These are phyloP conservation scores for Raphicerus campestris DNA, from an alignment of 2,113 vertebrate genomes.

Conservation along the genomic window DNA sequence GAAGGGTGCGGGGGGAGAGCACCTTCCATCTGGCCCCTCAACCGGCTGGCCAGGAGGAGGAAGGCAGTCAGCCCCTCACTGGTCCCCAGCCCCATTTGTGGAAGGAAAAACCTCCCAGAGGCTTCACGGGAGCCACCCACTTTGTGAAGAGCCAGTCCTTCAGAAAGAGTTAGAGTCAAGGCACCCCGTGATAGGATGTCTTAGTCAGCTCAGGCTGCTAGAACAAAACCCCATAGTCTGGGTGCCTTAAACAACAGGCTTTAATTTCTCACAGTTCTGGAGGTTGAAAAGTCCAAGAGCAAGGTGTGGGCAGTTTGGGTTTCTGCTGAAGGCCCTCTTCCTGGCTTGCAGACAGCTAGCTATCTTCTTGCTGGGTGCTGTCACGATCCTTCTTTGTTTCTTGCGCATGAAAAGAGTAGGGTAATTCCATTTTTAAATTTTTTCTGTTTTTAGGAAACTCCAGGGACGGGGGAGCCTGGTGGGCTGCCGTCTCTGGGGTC, in stretches of 20 bases:
- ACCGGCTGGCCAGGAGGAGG: background rate
- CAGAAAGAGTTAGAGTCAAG: background rate
- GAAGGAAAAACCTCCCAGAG: background rate
- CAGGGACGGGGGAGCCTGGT: no score
- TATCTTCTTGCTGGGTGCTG: background rate
- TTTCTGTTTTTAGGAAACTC: background rate
- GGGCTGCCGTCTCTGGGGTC: no score
- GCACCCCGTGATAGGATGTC: background rate
- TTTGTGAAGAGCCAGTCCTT: background rate
- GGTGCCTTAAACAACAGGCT: background rate
- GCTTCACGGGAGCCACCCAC: rapidly evolving
- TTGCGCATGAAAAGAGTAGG: background rate
- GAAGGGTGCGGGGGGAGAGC: rapidly evolving
- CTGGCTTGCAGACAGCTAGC: background rate
- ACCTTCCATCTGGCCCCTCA: background rate
- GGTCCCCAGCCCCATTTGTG: background rate
- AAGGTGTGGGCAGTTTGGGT: background rate
- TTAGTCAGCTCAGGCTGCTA: background rate
- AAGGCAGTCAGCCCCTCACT: background rate
- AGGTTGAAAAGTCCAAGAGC: background rate
- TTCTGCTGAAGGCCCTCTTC: background rate
- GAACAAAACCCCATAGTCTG: background rate
- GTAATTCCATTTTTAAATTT: background rate
- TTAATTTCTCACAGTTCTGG: background rate
- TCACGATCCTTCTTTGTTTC: background rate